These are phyloP conservation scores for Petaurus breviceps DNA, from an alignment of 2,113 vertebrate species.

Conservation along the genomic window DNA sequence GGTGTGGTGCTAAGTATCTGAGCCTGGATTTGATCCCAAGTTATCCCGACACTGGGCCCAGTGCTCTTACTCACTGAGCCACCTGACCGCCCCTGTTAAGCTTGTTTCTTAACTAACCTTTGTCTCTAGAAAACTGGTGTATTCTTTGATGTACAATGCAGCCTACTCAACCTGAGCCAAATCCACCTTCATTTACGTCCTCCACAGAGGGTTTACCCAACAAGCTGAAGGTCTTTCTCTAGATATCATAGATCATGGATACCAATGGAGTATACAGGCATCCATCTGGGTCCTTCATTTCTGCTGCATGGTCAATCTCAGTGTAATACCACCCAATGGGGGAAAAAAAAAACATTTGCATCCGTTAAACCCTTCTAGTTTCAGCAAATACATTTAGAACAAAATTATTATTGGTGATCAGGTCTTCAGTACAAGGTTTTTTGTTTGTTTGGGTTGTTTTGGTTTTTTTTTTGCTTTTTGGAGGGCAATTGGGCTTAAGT, in stretches of 20 bases:
- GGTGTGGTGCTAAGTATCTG: too few species aligned
- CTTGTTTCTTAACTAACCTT: not conserved
- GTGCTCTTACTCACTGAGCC: too few species aligned
- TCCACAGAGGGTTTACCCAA: not conserved
- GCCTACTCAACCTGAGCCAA: not conserved
- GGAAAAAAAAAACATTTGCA: not conserved
- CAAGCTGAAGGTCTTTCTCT: not conserved
- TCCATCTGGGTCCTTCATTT: not conserved
- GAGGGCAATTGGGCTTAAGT: too few species aligned
- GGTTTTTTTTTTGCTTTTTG: too few species aligned
- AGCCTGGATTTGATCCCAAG: too few species aligned
- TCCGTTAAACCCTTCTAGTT: not conserved
- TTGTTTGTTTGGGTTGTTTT: too few species aligned
- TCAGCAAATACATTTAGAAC: not conserved
- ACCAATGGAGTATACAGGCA: not conserved
- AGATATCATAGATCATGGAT: not conserved
- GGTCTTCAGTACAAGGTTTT: not conserved
- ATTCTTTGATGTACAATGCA: not conserved
- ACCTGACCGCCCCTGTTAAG: too few species aligned
- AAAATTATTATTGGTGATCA: not conserved
- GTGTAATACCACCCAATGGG: not conserved
- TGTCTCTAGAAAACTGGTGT: not conserved
- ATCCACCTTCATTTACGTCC: not conserved
- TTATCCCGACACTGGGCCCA: too few species aligned
- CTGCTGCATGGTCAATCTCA: not conserved